Base-by-base conservation (phyloP, 2,888 invertebrate genomes). In the Ecdyonurus torrentis region DNA sequence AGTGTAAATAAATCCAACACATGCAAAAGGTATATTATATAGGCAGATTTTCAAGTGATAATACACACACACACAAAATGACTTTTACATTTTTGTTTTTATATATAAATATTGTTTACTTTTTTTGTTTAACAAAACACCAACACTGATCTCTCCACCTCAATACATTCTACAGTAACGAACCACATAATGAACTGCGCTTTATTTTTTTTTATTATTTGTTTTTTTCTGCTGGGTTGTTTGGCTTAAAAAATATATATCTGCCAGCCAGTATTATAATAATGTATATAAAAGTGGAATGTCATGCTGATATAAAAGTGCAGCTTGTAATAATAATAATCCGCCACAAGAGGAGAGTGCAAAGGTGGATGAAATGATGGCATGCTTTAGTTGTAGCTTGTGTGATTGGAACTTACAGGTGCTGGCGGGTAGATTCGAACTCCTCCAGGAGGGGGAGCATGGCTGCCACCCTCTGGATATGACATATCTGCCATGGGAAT, bases 401-500 rank as follows among this genome's bases (percentile, higher is more conserved):
- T 37, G 37, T 15, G 37, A 37, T 37, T 15, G 15, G 37, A 5
- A 74, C 74, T 74, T 71, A 74, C 74, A 69, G 74, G 70, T 66
- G 75, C 75, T 61, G 74, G 72, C 66, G 79, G 78, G 70, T 76
- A 79, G 68, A 78, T 77, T 69, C 77, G 73, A 67, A 77, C 76
- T 67, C 77, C 78, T 66, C 77, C 78, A 65, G 76, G 74, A 67
- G 76, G 75, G 66, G 76, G 75, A 63, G 75, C 74, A 69, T 76
- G 77, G 63, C 72, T 72, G 67, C 75, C 75, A 68, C 75, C 75
- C 68, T 85, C 86, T 67, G 84, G 84, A 74, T 84, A 86, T 72
- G 84, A 84, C 79, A 82, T 83, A 73, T 87, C 86, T 73, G 85
- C 82, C 76, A 86, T 79, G 64, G 85, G 84, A 71, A 86, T 83